Base-by-base conservation (phyloP, 1,140 invertebrate genomes). In the Lordiphosa collinella region DNA sequence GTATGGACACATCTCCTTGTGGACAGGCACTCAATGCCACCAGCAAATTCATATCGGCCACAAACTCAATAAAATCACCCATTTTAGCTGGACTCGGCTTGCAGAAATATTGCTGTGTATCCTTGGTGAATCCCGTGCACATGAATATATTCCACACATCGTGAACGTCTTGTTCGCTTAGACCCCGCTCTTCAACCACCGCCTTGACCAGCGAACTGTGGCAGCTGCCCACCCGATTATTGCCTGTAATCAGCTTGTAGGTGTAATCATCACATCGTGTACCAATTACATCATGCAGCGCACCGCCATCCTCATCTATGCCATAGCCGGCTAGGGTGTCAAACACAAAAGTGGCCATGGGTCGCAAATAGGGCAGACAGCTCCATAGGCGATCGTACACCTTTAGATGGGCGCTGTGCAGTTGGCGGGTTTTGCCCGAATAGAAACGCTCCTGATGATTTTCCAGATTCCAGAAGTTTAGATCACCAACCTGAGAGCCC, bases 91-190 rank as follows among this genome's bases (percentile, higher is more conserved):
- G 90, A 63, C 87, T 90, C 0, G 88, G 86, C 52, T 91, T 91
- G 55, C 87, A 89, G 58, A 91, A 91, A 50, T 91, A 91, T 55
- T 90, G 88, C 10, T 90, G 75, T 7, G 90, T 90, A 37, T 90
- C 86, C 73, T 82, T 73, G 10, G 89, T 89, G 43, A 90, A 89
- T 4, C 90, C 90, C 2, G 90, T 91, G 55, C 90, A 90, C 89
- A 91, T 91, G 22, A 91, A 91, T 12, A 91, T 89, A 50, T 91
- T 91, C 82, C 90, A 89, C 1, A 91, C 90, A 70, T 91, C 90
- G 55, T 91, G 90, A 0, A 91, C 90, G 64, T 91, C 90, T 40
- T 88, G 80, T 54, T 91, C 90, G 0, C 51, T 74, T 31, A 91
- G 58, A 0, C 88, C 90, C n/a, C 86, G 70, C 22, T 89, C 86